phyloP scores from a whole-genome alignment of 2,113 vertebrate species.

The Nyctibius bracteatus region DNA sequence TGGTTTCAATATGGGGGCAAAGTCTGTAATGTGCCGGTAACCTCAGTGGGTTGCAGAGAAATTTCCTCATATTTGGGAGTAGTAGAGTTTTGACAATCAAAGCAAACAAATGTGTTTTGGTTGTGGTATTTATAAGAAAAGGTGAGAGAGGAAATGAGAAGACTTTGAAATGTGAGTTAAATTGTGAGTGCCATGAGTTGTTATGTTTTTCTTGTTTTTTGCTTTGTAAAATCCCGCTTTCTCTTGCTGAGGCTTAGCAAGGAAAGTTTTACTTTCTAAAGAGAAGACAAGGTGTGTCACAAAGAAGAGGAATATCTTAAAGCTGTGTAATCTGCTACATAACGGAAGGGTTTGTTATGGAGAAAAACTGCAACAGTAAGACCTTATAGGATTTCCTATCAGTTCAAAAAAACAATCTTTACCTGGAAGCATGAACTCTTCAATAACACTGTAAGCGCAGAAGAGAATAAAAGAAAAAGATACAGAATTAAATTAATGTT shows the following conservation, averaged over 20 bases:
- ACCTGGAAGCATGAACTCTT: background rate
- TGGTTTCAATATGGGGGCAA: background rate
- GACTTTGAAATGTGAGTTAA: conserved; percentile 39
- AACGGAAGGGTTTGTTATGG: conserved; percentile 16
- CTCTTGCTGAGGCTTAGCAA: background rate
- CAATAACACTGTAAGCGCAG: background rate
- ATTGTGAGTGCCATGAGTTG: background rate
- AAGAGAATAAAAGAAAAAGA: background rate
- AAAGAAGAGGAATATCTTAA: background rate
- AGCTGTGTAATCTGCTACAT: background rate
- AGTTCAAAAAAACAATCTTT: background rate
- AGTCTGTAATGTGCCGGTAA: background rate
- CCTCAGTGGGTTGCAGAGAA: background rate
- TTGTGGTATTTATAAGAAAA: conserved; percentile 31
- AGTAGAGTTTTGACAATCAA: conserved; percentile 22
- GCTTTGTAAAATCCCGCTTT: background rate
- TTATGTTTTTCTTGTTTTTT: background rate
- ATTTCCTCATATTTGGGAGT: background rate
- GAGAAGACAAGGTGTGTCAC: background rate
- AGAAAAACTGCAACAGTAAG: background rate
- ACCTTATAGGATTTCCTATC: background rate
- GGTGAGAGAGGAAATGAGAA: conserved; percentile 24
- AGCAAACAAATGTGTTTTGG: conserved; percentile 23
- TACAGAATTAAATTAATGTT: background rate
- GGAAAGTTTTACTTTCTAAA: conserved; percentile 44